Conservation (phyloP, 2,888 invertebrate genomes). For the Drosophila villosipedis region DNA sequence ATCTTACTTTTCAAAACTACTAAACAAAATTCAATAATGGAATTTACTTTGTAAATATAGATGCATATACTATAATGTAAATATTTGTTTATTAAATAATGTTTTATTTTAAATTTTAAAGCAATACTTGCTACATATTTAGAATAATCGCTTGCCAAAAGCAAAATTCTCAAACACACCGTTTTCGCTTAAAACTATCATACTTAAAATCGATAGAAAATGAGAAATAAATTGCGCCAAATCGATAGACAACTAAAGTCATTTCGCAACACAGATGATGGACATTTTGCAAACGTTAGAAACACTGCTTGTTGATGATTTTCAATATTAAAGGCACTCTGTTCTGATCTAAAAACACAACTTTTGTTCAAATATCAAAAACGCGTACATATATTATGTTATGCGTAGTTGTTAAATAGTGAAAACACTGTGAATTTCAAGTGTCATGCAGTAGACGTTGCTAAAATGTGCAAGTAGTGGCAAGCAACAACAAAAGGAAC, state of each 20-base stretch:
- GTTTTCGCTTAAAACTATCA: background rate
- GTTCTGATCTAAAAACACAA: conserved; percentile 52
- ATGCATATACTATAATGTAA: background rate
- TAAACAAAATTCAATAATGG: background rate
- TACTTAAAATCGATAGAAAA: background rate
- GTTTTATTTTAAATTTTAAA: no score
- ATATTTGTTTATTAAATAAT: no score
- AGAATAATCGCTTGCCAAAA: background rate
- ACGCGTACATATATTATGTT: conserved; percentile 34
- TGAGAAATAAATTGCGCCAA: conserved; percentile 4
- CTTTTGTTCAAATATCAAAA: conserved; percentile 38
- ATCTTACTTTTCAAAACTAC: background rate
- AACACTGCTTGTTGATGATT: conserved; percentile 68
- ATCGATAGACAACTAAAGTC: background rate
- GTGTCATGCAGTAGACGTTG: conserved; percentile 6
- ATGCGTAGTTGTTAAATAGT: conserved; percentile 23
- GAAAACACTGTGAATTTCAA: conserved; percentile 18
- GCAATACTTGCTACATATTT: background rate
- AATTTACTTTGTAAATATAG: background rate
- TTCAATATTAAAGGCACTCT: conserved; percentile 66
- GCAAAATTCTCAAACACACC: background rate
- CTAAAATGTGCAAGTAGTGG: conserved; percentile 4
- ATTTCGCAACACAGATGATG: conserved; percentile 16
- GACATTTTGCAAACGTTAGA: conserved; percentile 14
- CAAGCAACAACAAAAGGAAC: conserved; percentile 2